A percentile compares a stretch with the other conserved stretches of the same genome.
These are phyloP conservation scores for Rutilus rutilus DNA, from an alignment of 2,113 vertebrate species.

Conservation along the genomic window DNA sequence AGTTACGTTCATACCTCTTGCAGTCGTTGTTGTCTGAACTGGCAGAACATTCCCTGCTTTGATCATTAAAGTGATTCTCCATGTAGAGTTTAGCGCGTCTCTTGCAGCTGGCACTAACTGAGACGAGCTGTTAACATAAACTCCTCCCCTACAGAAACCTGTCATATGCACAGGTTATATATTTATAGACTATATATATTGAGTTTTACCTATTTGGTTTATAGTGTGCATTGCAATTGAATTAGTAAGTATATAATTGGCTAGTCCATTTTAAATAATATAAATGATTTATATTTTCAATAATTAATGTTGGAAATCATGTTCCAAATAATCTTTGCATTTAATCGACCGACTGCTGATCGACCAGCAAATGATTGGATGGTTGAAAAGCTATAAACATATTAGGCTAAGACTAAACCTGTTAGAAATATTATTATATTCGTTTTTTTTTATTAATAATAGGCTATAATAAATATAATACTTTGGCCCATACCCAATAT, in stretches of 20 bases:
- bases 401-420: neutral
- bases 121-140: neutral
- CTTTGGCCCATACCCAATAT: neutral
- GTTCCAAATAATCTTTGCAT: neutral
- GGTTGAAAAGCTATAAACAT: neutral
- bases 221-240: neutral
- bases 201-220: neutral
- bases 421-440: neutral
- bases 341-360: neutral
- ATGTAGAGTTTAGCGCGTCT: neutral
- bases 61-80: constrained; percentile 19
- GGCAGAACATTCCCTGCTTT: constrained; percentile 8
- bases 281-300: neutral
- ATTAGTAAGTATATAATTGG: neutral
- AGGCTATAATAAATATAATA: neutral
- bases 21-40: constrained; percentile 1
- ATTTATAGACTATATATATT: neutral
- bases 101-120: neutral
- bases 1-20: neutral
- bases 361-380: neutral
- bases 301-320: neutral
- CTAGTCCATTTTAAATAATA: neutral
- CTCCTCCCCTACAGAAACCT: constrained; percentile 3
- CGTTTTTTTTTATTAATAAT: neutral
- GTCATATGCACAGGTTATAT: neutral